Evolutionary conservation across 1,140 invertebrate species (phyloP).

Genomic region (Solenopsis invicta): DNA sequence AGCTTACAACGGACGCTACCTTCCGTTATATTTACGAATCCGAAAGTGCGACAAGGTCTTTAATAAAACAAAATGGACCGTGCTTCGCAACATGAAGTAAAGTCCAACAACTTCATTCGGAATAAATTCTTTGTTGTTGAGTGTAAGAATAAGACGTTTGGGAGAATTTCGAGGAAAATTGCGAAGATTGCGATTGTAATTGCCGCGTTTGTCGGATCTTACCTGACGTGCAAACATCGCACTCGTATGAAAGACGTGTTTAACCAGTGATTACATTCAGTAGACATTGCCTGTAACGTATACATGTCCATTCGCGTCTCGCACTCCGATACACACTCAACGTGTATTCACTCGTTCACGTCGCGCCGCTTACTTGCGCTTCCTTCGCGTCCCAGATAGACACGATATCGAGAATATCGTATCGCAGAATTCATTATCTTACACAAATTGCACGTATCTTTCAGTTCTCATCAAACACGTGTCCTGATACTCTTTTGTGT

Average conservation of each 20-base stretch:
- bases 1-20: neutral
- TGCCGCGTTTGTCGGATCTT: constrained; percentile 50
- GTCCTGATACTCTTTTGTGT: neutral
- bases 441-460: neutral
- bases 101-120: constrained; percentile 1
- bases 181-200: constrained; percentile 1
- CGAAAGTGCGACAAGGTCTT: neutral
- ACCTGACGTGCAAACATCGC: constrained; percentile 41
- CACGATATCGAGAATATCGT: neutral
- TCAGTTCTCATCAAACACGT: constrained; percentile 33
- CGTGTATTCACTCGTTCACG: constrained; percentile 34
- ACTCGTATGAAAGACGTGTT: constrained; percentile 40
- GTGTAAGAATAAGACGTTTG: neutral
- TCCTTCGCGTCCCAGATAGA: constrained; percentile 12
- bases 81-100: neutral
- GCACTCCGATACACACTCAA: constrained; percentile 24
- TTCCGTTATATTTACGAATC: constrained; percentile 4
- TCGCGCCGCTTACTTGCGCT: constrained; percentile 28
- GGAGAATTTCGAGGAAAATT: constrained; percentile 31
- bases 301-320: constrained; percentile 12
- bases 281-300: constrained; percentile 74
- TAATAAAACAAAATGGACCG: neutral
- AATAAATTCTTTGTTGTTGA: neutral
- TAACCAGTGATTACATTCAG: constrained; percentile 60
- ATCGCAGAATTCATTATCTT: neutral